Conservation (phyloP, 2,888 invertebrate species). For the Tuta absoluta region DNA sequence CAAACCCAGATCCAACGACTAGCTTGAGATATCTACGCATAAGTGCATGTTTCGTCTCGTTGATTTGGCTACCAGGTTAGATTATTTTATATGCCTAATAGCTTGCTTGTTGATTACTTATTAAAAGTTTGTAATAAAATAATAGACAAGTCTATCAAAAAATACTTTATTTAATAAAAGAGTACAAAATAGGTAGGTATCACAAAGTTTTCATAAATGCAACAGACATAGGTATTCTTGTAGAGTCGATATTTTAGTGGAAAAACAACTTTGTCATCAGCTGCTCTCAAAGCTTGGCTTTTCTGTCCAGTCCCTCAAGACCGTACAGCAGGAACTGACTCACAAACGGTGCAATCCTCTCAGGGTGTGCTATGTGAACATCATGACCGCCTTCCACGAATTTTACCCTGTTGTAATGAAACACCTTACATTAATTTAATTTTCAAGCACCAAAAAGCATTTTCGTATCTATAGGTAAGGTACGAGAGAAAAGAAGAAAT, state of each 20-base stretch:
- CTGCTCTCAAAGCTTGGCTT: slow-evolving; percentile 52
- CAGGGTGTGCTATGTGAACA: slow-evolving; percentile 77
- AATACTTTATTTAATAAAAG: neutral
- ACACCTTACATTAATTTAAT: neutral
- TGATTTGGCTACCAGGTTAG: no score
- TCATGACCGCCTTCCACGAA: slow-evolving; percentile 77
- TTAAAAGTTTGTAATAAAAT: neutral
- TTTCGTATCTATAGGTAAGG: no score
- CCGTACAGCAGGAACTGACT: slow-evolving; percentile 54
- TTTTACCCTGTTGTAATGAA: slow-evolving; percentile 33
- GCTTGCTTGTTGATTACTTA: no score
- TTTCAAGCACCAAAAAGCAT: no score
- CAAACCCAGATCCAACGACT: no score
- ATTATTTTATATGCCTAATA: no score
- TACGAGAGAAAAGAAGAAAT: no score
- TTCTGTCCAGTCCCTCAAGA: slow-evolving; percentile 49
- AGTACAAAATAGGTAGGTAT: neutral
- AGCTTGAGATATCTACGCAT: neutral
- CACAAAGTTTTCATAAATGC: neutral
- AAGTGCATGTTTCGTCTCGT: no score
- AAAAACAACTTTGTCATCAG: neutral
- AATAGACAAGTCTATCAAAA: neutral
- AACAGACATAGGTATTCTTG: neutral
- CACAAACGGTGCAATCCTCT: slow-evolving; percentile 62
- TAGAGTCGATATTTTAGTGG: neutral